Evolutionary conservation across 2,113 vertebrate genomes (phyloP).

Genomic region (Rhynchopsitta pachyrhyncha): DNA sequence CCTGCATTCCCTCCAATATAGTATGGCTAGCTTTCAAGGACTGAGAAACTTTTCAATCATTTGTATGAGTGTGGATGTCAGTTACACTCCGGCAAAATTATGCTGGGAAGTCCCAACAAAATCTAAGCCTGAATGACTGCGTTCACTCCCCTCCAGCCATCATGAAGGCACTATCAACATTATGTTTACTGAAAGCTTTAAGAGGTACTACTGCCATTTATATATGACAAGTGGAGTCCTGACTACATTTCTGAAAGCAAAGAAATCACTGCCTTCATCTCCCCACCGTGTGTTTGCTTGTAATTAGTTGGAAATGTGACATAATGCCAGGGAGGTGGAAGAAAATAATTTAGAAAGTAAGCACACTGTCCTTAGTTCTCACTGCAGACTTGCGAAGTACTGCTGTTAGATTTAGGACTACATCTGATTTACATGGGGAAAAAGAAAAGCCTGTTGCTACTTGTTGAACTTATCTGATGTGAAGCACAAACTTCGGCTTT

Average conservation of each 20-base stretch:
- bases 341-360: background rate
- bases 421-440: background rate
- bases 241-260: background rate
- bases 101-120: background rate
- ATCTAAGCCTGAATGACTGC: background rate
- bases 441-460: background rate
- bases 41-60: background rate
- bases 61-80: background rate
- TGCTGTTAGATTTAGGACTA: background rate
- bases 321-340: background rate
- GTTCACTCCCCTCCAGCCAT: background rate
- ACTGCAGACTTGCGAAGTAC: background rate
- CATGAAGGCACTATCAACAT: background rate
- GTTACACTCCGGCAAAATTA: background rate
- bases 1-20: background rate
- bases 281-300: background rate
- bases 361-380: background rate
- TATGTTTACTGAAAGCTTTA: background rate
- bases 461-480: background rate
- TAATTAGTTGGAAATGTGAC: constrained; percentile 28
- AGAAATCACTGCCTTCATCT: background rate
- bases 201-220: background rate
- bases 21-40: background rate
- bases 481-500: background rate
- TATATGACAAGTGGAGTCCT: background rate